Evolutionary conservation across 2,797 vertebrate species (phyloP), one percentile per base, ranked within the genome.

Genomic region (Lutjanus campechanus): DNA sequence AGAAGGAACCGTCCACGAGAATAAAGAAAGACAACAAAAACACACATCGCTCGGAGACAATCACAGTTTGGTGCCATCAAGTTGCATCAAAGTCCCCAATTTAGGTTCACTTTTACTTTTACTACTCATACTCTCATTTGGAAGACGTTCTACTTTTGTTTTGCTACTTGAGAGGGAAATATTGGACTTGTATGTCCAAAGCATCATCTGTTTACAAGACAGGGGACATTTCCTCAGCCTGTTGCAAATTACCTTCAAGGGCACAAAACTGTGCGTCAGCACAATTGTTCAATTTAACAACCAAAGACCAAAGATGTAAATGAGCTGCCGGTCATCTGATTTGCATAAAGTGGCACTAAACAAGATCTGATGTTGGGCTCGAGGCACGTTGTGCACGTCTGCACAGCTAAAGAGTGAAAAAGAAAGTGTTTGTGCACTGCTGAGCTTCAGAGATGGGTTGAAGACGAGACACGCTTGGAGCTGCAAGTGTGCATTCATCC

Each of bases 381-480:
- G 19, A 53, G n/a, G 51, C n/a, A 9, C 1, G 4, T n/a, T 0
- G 47, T 8, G 15, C 15, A 8, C 15, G 50, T 11, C 19, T 11
- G 46, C 46, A 11, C 43, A 12, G 43, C 43, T 11, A 44, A 8
- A 11, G 8, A 43, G 8, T 8, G 43, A 43, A 43, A 11, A 44
- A 44, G 43, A n/a, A n/a, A n/a, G n/a, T n/a, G n/a, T n/a, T 11
- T 44, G 10, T 44, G 43, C 11, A 11, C 43, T 44, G 43, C 43
- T 44, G 43, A 44, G 43, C 43, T 44, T 44, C 8, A 41, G 8
- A 41, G 46, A 47, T 47, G n/a, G n/a, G n/a, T n/a, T n/a, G n/a
- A n/a, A n/a, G n/a, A n/a, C n/a, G 29, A 29, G 4, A 4, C 4
- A 4, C 4, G 2, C 4, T 4, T 2, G 29, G 4, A 4, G 4